These are phyloP conservation scores for Nephrocerus scutellatus DNA, from an alignment of 2,888 invertebrate genomes.

Conservation along the genomic window DNA sequence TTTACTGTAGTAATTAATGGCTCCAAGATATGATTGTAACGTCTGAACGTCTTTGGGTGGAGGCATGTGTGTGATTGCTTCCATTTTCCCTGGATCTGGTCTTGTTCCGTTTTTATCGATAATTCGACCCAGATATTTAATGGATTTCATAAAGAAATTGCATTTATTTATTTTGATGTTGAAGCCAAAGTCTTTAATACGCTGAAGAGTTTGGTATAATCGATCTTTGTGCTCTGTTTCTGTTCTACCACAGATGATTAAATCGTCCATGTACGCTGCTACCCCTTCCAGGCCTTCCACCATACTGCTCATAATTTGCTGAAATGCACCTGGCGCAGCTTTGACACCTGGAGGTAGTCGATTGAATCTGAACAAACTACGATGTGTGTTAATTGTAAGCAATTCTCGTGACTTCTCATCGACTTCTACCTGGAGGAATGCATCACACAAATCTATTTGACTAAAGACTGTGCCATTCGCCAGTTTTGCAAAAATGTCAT, in stretches of 20 bases:
- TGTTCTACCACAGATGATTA: slow-evolving; percentile 15
- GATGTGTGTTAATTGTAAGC: slow-evolving; percentile 19
- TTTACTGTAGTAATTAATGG: slow-evolving; percentile 18
- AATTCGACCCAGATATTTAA: slow-evolving; percentile 18
- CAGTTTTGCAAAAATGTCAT: slow-evolving; percentile 21
- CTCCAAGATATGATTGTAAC: slow-evolving; percentile 16
- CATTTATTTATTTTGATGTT: slow-evolving; percentile 17
- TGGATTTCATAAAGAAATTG: slow-evolving; percentile 8
- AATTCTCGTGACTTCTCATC: slow-evolving; percentile 18
- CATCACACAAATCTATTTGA: slow-evolving; percentile 22
- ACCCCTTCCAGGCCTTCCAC: slow-evolving; percentile 12
- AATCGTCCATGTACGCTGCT: slow-evolving; percentile 19
- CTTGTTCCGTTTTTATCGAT: slow-evolving; percentile 11
- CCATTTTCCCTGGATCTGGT: slow-evolving; percentile 13
- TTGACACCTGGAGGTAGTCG: slow-evolving; percentile 22
- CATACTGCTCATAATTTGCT: slow-evolving; percentile 20
- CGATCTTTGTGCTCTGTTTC: slow-evolving; percentile 13
- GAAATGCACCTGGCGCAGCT: slow-evolving; percentile 21
- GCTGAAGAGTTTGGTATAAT: slow-evolving; percentile 7
- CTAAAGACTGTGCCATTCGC: slow-evolving; percentile 15
- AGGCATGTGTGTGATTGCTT: slow-evolving; percentile 12
- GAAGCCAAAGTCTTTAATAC: slow-evolving; percentile 14
- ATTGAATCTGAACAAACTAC: slow-evolving; percentile 16
- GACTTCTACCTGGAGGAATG: slow-evolving; percentile 23
- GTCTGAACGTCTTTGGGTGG: slow-evolving; percentile 15